Evolutionary conservation across 2,888 invertebrate genomes (phyloP).

Genomic region (Arctia plantaginis): DNA sequence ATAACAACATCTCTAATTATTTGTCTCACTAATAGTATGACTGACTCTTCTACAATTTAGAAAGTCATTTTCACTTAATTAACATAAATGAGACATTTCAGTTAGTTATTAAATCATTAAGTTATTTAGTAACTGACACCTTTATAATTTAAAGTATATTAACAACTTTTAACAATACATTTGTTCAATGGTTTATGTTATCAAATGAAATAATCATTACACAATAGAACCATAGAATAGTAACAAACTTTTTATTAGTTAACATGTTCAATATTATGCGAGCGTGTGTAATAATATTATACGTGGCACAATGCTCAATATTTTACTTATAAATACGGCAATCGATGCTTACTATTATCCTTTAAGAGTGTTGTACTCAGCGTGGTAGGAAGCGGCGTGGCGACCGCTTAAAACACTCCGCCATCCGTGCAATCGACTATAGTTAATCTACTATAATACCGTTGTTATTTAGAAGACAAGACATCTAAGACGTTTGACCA

Average conservation of each 20-base stretch:
- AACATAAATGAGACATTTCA: conserved; percentile 33
- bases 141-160: neutral
- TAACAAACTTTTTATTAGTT: neutral
- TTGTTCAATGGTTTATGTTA: neutral
- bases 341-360: neutral
- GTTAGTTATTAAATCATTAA: conserved; percentile 23
- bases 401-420: no score
- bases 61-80: conserved; percentile 46
- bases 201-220: neutral
- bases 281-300: no score
- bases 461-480: conserved; percentile 28
- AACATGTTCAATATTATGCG: neutral
- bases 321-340: neutral
- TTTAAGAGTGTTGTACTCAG: no score
- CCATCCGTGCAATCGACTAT: no score
- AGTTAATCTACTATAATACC: conserved; percentile 29
- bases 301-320: neutral
- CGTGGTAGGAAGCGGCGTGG: no score
- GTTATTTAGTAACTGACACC: conserved; percentile 5
- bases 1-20: conserved; percentile 41
- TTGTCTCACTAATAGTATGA: conserved; percentile 36
- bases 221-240: neutral
- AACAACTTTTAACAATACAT: conserved; percentile 23
- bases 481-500: conserved; percentile 6
- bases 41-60: conserved; percentile 41